Conservation (phyloP, 1,140 invertebrate genomes). For the Chrysoperla carnea region DNA sequence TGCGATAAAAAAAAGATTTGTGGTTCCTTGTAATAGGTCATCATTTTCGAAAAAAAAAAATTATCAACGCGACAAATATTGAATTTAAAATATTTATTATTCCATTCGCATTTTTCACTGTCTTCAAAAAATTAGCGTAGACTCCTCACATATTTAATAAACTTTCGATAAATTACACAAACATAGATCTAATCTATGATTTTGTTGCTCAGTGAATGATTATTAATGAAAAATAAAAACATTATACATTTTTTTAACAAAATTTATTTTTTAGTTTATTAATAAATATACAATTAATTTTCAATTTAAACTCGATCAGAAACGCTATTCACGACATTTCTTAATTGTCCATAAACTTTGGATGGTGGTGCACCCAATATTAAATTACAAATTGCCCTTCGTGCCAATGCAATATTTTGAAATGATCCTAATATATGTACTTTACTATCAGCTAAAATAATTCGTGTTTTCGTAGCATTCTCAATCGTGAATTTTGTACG, state of each 20-base stretch:
- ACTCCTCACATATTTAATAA: too few relatives aligned
- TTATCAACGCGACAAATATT: too few relatives aligned
- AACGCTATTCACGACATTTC: conserved; percentile 63
- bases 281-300: background rate
- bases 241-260: background rate
- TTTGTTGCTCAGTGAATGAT: too few relatives aligned
- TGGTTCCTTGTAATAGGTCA: too few relatives aligned
- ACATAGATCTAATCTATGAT: too few relatives aligned
- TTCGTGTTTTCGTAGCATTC: conserved; percentile 97
- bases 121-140: too few relatives aligned
- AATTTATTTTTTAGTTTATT: background rate
- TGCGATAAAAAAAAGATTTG: too few relatives aligned
- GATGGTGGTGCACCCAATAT: conserved; percentile 92
- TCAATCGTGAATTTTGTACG: conserved; percentile 97
- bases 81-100: too few relatives aligned
- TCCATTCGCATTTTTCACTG: too few relatives aligned
- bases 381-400: conserved; percentile 91
- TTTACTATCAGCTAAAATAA: conserved; percentile 91
- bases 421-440: conserved; percentile 96
- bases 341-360: conserved; percentile 88
- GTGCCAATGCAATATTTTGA: conserved; percentile 91
- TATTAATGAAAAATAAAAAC: background rate
- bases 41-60: too few relatives aligned
- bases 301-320: conserved; percentile 66
- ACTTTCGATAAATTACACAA: too few relatives aligned